These are phyloP conservation scores for Melanerpes aurifrons DNA, from an alignment of 2,113 vertebrate species.

Conservation along the genomic window DNA sequence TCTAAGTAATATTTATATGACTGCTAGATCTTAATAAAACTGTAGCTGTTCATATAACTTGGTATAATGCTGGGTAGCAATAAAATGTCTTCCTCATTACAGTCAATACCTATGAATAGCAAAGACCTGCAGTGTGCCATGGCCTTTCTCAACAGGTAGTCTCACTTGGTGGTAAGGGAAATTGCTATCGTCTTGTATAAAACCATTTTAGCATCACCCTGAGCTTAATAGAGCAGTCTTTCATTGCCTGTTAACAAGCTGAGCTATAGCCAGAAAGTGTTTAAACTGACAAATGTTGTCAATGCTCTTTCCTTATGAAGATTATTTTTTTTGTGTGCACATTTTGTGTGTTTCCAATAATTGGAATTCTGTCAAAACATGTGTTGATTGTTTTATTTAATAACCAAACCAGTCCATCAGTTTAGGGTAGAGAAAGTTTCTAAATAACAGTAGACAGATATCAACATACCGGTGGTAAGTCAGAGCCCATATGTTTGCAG, in stretches of 20 bases:
- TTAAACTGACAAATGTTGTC: slow-evolving; percentile 68
- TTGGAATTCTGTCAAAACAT: slow-evolving; percentile 50
- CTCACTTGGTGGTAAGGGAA: slow-evolving; percentile 74
- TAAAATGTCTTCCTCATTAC: slow-evolving; percentile 77
- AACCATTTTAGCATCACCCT: slow-evolving; percentile 60
- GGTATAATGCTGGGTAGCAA: slow-evolving; percentile 32
- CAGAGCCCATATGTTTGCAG: background rate
- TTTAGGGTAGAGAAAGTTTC: background rate
- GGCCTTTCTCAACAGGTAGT: slow-evolving; percentile 74
- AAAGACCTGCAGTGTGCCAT: slow-evolving; percentile 71
- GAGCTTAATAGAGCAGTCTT: slow-evolving; percentile 69
- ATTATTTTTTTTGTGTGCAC: slow-evolving; percentile 10
- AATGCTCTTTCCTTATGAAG: background rate
- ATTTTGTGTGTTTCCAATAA: slow-evolving; percentile 29
- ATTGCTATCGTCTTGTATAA: slow-evolving; percentile 55
- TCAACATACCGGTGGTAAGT: background rate
- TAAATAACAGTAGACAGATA: background rate
- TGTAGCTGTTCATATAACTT: background rate
- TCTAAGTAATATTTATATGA: slow-evolving; percentile 36
- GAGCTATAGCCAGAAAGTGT: slow-evolving; percentile 51
- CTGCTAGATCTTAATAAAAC: slow-evolving; percentile 62
- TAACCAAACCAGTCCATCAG: background rate
- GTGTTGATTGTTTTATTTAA: slow-evolving; percentile 19
- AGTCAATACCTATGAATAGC: slow-evolving; percentile 76
- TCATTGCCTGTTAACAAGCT: slow-evolving; percentile 76